Base-by-base conservation (phyloP, 2,797 vertebrate genomes). In the Poecilia picta region DNA sequence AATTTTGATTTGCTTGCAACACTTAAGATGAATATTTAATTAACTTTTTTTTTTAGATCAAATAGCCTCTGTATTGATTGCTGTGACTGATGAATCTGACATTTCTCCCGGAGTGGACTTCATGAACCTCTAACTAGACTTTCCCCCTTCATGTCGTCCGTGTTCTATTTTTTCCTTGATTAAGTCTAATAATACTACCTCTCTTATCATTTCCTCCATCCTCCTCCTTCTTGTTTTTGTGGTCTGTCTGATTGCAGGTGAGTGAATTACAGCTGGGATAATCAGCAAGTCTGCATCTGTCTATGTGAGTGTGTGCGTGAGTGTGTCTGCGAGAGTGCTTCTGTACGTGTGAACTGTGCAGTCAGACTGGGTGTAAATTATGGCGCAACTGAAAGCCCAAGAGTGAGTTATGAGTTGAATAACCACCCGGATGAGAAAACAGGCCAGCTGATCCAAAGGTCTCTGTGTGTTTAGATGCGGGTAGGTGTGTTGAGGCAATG, bases 391-490 rank as follows among this genome's bases (percentile, higher is more conserved):
- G 91, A 93, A 94, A 92, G 88, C 89, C 88, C 86, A 76, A 76
- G 90, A 93, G 91, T 93, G 93, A 94, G 88, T 93, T 93, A 95
- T 87, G 91, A 87, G 89, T 87, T 87, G 83, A 89, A 94, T 94
- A 93, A 94, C 94, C 93, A 95, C 87, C 85, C 85, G 80, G 90
- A 89, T 74, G 88, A 91, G 86, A 87, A 93, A 93, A 89, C 87
- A 90, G 86, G 84, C 75, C 80, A 53, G 75, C 87, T 89, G 87
- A 91, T 89, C 81, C 76, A 74, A 88, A 74, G 73, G 83, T 87
- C 75, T 55, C 39, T 49, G 75, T 36, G 72, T 72, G 55, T 66
- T 43, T 75, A 70, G 43, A 62, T 45, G 79, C 64, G 77, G 45
- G 66, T 72, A 75, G 12, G n/a, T 72, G 81, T 73, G 73, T 41